phyloP scores from a whole-genome alignment of 2,113 vertebrate genomes.

The Eurystomus gularis region DNA sequence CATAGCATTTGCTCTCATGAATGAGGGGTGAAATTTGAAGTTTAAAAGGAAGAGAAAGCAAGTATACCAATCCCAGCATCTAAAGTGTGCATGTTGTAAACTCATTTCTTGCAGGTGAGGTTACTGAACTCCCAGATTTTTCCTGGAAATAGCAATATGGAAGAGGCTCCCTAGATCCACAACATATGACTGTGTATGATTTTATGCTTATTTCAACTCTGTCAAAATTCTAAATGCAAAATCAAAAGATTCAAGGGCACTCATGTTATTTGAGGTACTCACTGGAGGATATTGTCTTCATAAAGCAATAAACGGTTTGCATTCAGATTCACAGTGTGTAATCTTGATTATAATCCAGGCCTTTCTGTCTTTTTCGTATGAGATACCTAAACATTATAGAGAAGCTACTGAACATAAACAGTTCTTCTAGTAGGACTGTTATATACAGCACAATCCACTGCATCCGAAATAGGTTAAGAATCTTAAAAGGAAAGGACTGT shows the following conservation, averaged over 20 bases:
- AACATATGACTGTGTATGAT: neutral
- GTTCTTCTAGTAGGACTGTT: neutral
- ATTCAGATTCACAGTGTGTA: neutral
- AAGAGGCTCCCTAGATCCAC: neutral
- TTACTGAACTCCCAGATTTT: neutral
- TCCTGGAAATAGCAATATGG: neutral
- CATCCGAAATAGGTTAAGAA: neutral
- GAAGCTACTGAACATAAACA: neutral
- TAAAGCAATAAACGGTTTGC: neutral
- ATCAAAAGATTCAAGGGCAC: neutral
- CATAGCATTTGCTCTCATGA: neutral
- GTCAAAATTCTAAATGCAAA: neutral
- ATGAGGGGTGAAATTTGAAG: neutral
- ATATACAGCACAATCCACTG: neutral
- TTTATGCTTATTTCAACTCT: neutral
- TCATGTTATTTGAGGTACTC: neutral
- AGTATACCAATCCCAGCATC: neutral
- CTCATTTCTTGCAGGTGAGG: neutral
- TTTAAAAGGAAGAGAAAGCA: neutral
- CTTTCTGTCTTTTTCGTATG: neutral
- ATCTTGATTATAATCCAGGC: neutral
- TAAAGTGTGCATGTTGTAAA: neutral
- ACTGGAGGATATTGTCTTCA: neutral
- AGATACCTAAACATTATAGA: neutral
- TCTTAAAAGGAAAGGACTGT: neutral